Percentiles rank a stretch among this genome's conserved stretches.
phyloP scores from a whole-genome alignment of 2,797 vertebrate species.

The Novumbra hubbsi region DNA sequence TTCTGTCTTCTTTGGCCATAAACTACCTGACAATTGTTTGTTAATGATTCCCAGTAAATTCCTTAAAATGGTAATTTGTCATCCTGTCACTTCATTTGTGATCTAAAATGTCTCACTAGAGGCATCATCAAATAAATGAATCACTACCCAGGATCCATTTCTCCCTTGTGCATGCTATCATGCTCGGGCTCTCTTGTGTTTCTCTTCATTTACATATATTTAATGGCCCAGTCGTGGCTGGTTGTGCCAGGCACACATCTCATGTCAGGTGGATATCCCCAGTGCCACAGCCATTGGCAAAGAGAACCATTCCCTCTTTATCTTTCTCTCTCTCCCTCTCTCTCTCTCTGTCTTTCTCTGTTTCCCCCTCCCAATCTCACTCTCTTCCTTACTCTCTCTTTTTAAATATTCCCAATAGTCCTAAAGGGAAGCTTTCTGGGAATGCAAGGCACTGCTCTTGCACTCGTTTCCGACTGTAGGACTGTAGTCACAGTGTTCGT shows the following conservation, averaged over 20 bases:
- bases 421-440: constrained; percentile 71
- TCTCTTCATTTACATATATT: constrained; percentile 99
- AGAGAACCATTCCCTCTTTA: constrained; percentile 85
- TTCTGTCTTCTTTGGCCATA: constrained; percentile 90
- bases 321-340: background rate
- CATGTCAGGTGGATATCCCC: constrained; percentile 97
- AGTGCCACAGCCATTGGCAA: constrained; percentile 90
- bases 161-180: constrained; percentile 99
- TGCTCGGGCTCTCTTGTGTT: constrained; percentile 94
- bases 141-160: constrained; percentile 99
- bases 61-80: constrained; percentile 99
- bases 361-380: constrained; percentile 33
- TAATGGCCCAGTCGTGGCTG: constrained; percentile 99
- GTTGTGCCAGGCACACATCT: constrained; percentile 91
- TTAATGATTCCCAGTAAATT: constrained; percentile 99
- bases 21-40: constrained; percentile 99
- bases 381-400: background rate
- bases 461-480: constrained; percentile 87
- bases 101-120: constrained; percentile 99
- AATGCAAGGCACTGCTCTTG: constrained; percentile 87
- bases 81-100: constrained; percentile 99
- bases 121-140: constrained; percentile 99
- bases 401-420: constrained; percentile 80
- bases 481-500: constrained; percentile 38
- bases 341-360: constrained; percentile 70